These are phyloP conservation scores for Linyphia triangularis DNA, from an alignment of 2,888 invertebrate genomes.

Conservation along the genomic window DNA sequence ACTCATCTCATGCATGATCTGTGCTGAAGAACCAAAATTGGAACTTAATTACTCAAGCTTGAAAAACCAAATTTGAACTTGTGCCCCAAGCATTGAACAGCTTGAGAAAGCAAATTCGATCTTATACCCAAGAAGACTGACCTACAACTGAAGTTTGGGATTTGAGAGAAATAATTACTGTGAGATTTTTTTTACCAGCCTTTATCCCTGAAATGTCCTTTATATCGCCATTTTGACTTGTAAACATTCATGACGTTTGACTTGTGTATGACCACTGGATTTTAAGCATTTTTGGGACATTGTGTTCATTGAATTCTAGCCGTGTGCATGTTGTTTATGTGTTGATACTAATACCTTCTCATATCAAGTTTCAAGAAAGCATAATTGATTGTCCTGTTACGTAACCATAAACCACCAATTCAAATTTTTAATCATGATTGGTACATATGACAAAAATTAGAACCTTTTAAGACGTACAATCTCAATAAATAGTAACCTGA, in stretches of 20 bases:
- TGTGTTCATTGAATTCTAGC: background rate
- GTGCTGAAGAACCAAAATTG: background rate
- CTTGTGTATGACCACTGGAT: background rate
- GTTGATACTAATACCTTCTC: background rate
- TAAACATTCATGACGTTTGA: background rate
- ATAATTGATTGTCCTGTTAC: too few relatives aligned
- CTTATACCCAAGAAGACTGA: too few relatives aligned
- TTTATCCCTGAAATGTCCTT: conserved; percentile 6
- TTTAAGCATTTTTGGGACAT: background rate
- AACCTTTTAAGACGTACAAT: too few relatives aligned
- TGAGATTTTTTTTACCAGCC: conserved; percentile 1
- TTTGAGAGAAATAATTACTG: background rate
- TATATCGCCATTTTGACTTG: conserved; percentile 11
- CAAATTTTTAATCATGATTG: too few relatives aligned
- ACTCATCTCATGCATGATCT: background rate
- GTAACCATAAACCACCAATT: too few relatives aligned
- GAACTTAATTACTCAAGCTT: background rate
- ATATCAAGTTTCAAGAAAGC: background rate
- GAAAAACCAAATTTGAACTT: background rate
- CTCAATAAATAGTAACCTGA: too few relatives aligned
- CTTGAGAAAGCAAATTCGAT: background rate
- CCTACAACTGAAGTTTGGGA: too few relatives aligned
- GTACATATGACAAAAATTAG: too few relatives aligned
- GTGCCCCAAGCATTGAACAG: background rate
- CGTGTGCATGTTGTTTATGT: background rate